Base-by-base conservation (phyloP, 2,113 vertebrate species). In the Felis chaus region DNA sequence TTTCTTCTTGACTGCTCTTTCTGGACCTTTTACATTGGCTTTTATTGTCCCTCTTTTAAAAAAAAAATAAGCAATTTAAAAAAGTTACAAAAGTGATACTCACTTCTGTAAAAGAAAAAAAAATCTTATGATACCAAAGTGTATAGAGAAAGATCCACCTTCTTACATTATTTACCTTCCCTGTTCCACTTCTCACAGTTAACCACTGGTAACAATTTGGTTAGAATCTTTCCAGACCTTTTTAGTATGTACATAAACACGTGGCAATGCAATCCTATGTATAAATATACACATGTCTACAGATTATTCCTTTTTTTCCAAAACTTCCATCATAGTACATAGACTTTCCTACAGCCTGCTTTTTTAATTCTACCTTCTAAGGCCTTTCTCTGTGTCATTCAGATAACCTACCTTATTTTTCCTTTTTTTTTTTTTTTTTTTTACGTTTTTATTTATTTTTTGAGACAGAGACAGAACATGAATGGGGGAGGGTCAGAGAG, bases 1-100 rank as follows among this genome's bases (percentile, higher is more conserved):
- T 78, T 89, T 78, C 66, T 91, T 83, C 63, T 45, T 79, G 61
- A 14, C 19, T 94, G 41, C 18, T 95, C 63, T 89, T 94, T 89
- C 41, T 86, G 25, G 25, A 65, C 89, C 33, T 61, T 74, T 29
- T 91, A 41, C 86, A 36, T 21, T 66, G 65, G 1, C 5, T 19
- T 94, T 88, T 78, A 31, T 87, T 65, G 39, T 29, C 21, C 31
- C 23, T 5, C 13, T 86, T 86, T 50, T 39, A 11, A 0, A 3
- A 10, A 25, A 16, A 81, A 68, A 65, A 71, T 6, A 31, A 82
- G 41, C 14, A 55, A 36, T 91, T 91, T 39, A 29, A 63, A 39
- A 33, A 86, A 93, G 84, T 86, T 93, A 63, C 4, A 41, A 55
- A 78, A 81, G 19, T 69, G 7, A 11, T 4, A 33, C 63, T 55